Base-by-base conservation (phyloP, 2,888 invertebrate species). In the Anarsia innoxiella region DNA sequence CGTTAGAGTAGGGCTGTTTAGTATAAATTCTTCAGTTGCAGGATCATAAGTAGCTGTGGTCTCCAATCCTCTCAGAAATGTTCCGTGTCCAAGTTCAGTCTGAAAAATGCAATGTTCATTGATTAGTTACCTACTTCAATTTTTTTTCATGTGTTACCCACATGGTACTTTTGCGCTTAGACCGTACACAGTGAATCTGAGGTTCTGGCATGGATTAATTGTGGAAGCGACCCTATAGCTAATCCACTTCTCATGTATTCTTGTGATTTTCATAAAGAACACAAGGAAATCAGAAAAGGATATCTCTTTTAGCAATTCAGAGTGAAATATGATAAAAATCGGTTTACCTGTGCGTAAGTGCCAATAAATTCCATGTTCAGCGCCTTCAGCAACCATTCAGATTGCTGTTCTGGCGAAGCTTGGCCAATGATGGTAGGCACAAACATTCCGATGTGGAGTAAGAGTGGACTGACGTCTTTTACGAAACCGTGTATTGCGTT, bases 31-130 rank as follows among this genome's bases (percentile, higher is more conserved):
- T 69, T 96, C 88, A 0, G 91, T 93, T 10, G 73, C 69, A 0
- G 90, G 88, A 69, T 97, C 97, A 63, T 95, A 98, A 0, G 93
- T 95, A 1, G 97, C 94, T 0, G 93, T 94, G 0, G 97, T 98
- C 85, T 98, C 97, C 37, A 98, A 71, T 0, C 95, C 96, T 65
- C 95, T 88, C 15, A 98, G 88, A 68, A 95, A 96, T 0, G 97
- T 96, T 2, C 97, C 97, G 72, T 97, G 97, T 0, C 97, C 97
- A 23, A 98, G 82, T 80, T 97, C 97, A 6, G 97, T 98, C 91
- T 98, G 61, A 29, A 76, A 65, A 30, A 25, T 25, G 19, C n/a
- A n/a, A n/a, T n/a, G n/a, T n/a, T n/a, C n/a, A n/a, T n/a, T n/a
- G n/a, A n/a, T n/a, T n/a, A n/a, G n/a, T n/a, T n/a, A n/a, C n/a